Evolutionary conservation across 2,888 invertebrate species (phyloP).

Genomic region (Synanthedon vespiformis): DNA sequence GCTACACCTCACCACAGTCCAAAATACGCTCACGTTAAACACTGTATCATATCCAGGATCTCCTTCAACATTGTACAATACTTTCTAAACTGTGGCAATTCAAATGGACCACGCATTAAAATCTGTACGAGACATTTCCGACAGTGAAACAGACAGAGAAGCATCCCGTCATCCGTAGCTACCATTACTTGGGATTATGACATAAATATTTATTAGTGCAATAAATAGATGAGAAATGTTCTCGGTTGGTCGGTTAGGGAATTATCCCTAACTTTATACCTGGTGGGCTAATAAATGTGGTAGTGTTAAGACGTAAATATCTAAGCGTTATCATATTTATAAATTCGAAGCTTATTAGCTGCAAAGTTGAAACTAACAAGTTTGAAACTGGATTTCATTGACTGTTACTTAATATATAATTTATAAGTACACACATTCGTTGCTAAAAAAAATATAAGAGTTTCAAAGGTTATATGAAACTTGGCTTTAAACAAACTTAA

Average conservation of each 20-base stretch:
- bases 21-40: not conserved
- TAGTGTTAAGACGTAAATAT: constrained; percentile 19
- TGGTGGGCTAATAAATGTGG: constrained; percentile 22
- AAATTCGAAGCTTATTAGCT: not conserved
- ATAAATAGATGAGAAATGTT: constrained; percentile 37
- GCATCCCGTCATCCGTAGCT: constrained; percentile 20
- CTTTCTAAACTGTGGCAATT: not conserved
- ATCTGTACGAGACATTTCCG: constrained; percentile 11
- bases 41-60: not conserved
- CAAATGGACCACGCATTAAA: not conserved
- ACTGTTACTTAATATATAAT: not conserved
- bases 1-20: not conserved
- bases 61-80: not conserved
- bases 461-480: too few relatives aligned
- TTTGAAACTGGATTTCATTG: not conserved
- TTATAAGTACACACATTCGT: not conserved
- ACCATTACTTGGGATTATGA: constrained; percentile 48
- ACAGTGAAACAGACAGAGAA: constrained; percentile 10
- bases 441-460: too few relatives aligned
- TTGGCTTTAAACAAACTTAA: too few relatives aligned
- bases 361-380: not conserved
- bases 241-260: constrained; percentile 17
- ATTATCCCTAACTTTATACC: constrained; percentile 35
- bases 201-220: constrained; percentile 48
- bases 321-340: constrained; percentile 4